Evolutionary conservation across 2,888 invertebrate species (phyloP).

Genomic region (Monochamus alternatus): DNA sequence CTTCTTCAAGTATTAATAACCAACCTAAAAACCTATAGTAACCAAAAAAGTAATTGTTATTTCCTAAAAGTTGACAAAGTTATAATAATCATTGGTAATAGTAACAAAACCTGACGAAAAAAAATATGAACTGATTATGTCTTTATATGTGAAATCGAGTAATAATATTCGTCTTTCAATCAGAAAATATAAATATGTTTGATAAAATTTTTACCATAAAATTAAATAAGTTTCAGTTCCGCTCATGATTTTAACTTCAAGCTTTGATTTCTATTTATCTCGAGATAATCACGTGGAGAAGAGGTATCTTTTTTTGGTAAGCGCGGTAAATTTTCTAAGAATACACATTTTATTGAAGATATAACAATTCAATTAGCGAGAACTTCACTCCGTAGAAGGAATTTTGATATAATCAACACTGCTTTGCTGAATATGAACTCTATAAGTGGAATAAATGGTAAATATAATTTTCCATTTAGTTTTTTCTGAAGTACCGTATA

Average conservation of each 20-base stretch:
- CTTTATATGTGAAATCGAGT: constrained; percentile 8
- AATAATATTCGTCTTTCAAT: background rate
- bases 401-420: constrained; percentile 12
- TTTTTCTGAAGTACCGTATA: constrained; percentile 5
- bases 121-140: background rate
- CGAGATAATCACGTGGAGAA: constrained; percentile 28
- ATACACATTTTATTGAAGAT: constrained; percentile 13
- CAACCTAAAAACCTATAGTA: background rate
- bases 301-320: constrained; percentile 21
- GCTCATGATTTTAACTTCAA: constrained; percentile 33
- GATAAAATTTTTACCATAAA: constrained; percentile 35
- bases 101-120: background rate
- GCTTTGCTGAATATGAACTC: constrained; percentile 1
- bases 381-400: constrained; percentile 9
- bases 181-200: constrained; percentile 12
- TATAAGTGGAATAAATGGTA: background rate
- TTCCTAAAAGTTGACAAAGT: background rate
- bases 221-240: constrained; percentile 43
- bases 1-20: background rate
- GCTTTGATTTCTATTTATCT: constrained; percentile 30
- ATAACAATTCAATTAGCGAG: constrained; percentile 25
- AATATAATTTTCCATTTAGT: constrained; percentile 7
- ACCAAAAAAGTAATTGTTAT: background rate
- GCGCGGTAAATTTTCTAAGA: constrained; percentile 21
- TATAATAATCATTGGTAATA: background rate